Conservation (phyloP, 2,113 vertebrate species). For the Oxygymnocypris stewartii region DNA sequence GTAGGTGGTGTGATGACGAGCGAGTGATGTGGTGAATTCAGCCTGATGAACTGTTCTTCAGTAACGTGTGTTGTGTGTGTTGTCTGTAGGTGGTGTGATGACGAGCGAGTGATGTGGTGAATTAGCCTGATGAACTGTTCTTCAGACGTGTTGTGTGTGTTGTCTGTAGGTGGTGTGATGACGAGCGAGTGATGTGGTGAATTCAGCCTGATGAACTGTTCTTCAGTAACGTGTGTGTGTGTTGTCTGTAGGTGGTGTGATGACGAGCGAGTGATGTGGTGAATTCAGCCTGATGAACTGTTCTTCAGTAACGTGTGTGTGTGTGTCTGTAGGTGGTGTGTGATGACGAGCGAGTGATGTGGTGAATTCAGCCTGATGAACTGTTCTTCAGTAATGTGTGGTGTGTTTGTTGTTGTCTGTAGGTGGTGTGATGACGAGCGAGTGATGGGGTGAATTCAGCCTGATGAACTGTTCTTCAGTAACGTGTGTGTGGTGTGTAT, state of each 20-base stretch:
- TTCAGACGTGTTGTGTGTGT: not conserved
- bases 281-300: no score
- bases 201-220: no score
- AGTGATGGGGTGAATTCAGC: not conserved
- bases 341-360: conserved; percentile 19
- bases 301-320: not conserved
- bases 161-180: conserved; percentile 22
- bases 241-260: conserved; percentile 20
- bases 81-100: conserved; percentile 22
- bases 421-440: conserved; percentile 20
- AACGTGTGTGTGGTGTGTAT: not conserved
- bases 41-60: no score
- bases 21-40: not conserved
- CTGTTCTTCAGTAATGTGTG: not conserved
- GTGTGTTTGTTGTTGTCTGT: not conserved
- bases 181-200: conserved; percentile 2
- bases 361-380: no score
- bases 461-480: no score
- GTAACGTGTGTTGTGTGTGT: not conserved
- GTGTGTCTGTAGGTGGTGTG: conserved; percentile 21
- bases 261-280: conserved; percentile 5
- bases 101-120: conserved; percentile 2
- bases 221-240: not conserved
- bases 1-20: conserved; percentile 20
- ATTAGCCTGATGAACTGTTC: no score